Percentiles rank a stretch among this genome's conserved stretches.
phyloP scores from a whole-genome alignment of 1,140 invertebrate genomes.

The Ceratitis capitata region DNA sequence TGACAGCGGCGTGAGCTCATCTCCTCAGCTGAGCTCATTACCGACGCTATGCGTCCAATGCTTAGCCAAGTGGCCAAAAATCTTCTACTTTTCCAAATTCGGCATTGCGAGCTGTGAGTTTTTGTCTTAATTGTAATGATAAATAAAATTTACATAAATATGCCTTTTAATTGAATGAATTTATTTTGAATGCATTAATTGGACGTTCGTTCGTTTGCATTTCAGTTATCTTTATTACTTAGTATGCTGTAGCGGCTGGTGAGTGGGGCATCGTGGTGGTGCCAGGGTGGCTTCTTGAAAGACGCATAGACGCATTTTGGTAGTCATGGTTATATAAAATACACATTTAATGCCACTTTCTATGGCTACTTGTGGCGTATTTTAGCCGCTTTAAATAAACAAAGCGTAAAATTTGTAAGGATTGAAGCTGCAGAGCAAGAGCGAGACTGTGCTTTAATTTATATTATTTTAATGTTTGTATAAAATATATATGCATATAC shows the following conservation, averaged over 20 bases:
- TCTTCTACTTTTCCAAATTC: neutral
- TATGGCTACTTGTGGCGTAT: neutral
- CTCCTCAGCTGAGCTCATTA: neutral
- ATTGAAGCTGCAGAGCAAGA: neutral
- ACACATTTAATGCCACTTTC: neutral
- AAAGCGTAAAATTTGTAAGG: neutral
- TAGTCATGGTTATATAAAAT: constrained; percentile 1
- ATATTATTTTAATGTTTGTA: neutral
- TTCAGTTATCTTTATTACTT: neutral
- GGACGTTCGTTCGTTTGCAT: neutral
- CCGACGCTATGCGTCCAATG: neutral
- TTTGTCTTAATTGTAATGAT: constrained; percentile 36
- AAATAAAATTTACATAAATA: constrained; percentile 38
- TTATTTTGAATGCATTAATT: constrained; percentile 35
- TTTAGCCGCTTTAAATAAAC: neutral
- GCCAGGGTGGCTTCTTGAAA: neutral
- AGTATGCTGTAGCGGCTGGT: neutral
- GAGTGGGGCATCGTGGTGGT: neutral
- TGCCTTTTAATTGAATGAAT: constrained; percentile 34
- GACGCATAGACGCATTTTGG: neutral
- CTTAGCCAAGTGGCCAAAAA: neutral
- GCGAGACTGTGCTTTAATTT: neutral
- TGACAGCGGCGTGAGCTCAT: neutral
- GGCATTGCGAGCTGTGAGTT: neutral
- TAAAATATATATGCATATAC: no score